Evolutionary conservation across 2,113 vertebrate genomes (phyloP).

Genomic region (Gallinago undulata): DNA sequence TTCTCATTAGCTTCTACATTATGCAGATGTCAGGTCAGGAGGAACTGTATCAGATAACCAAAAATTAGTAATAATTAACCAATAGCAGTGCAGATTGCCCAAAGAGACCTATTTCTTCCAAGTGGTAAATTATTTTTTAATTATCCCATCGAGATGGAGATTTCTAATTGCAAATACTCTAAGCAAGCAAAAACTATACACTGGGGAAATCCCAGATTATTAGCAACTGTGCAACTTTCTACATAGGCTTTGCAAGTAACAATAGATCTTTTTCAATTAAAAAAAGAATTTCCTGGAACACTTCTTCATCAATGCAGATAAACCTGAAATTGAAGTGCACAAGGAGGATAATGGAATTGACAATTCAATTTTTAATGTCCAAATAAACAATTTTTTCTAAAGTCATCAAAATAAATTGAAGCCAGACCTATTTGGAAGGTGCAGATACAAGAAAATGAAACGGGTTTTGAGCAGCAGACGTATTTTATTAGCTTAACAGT

Average conservation of each 20-base stretch:
- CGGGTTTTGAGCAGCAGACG: not conserved
- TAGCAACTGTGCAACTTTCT: constrained; percentile 43
- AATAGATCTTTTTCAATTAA: constrained; percentile 14
- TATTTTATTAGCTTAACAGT: not conserved
- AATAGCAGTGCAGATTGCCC: constrained; percentile 31
- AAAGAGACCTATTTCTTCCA: constrained; percentile 42
- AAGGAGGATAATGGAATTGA: constrained; percentile 1
- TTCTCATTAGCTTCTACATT: constrained; percentile 57
- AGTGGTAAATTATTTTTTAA: constrained; percentile 65
- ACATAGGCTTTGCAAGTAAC: constrained; percentile 13
- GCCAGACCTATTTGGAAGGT: not conserved
- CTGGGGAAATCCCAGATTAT: constrained; percentile 32
- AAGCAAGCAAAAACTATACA: constrained; percentile 36
- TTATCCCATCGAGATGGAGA: constrained; percentile 41
- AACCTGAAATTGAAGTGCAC: constrained; percentile 12
- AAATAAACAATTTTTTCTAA: not conserved
- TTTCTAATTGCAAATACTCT: constrained; percentile 51
- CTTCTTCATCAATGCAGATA: not conserved
- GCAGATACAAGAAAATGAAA: not conserved
- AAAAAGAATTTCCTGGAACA: not conserved
- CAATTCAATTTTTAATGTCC: constrained; percentile 30
- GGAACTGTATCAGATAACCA: constrained; percentile 35
- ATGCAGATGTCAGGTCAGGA: constrained; percentile 62
- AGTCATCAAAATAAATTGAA: constrained; percentile 27
- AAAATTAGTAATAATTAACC: constrained; percentile 62